Evolutionary conservation across 2,888 invertebrate genomes (phyloP), one percentile per base, ranked within the genome.

Genomic region (Tipula confusa): DNA sequence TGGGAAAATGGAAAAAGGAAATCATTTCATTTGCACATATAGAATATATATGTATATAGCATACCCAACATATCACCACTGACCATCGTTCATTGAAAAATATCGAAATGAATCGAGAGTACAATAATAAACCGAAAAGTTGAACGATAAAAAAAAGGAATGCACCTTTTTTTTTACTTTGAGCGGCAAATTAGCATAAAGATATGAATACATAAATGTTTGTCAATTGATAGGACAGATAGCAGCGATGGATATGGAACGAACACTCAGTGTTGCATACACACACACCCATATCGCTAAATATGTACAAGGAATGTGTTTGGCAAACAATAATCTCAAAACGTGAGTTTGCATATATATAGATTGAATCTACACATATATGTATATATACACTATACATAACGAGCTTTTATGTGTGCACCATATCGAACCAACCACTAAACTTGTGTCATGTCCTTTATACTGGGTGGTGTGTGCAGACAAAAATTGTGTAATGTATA

Each of bases 241-340:
- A 43, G 43, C 43, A 15, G 4, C 3, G 43, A 43, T 15, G 1
- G 24, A 64, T 24, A 43, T 64, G 64, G 9, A 64, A 64, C 18
- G 9, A 64, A 64, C 18, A 64, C 64, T 7, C 64, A 24, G 64
- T 24, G 64, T 24, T 24, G 24, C 9, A 64, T 43, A 15, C 43
- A 43, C 7, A 43, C 15, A 43, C 15, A 43, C 15, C 11, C n/a
- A 43, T n/a, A 43, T n/a, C n/a, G n/a, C n/a, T n/a, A 11, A 33
- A 33, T 33, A 33, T 33, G 11, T 24, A 64, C 64, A 24, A 24
- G 24, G 64, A 64, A 64, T 64, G 64, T 64, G 64, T 64, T 64
- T 64, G 64, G 64, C 64, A 64, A 64, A 64, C 64, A 64, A 64
- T 64, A 64, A 64, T 64, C 64, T 64, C 64, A 24, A 24, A 64